Percentiles rank a stretch among this genome's conserved stretches.
Evolutionary conservation across 2,888 invertebrate genomes (phyloP).

Genomic region (Microdon myrmicae): DNA sequence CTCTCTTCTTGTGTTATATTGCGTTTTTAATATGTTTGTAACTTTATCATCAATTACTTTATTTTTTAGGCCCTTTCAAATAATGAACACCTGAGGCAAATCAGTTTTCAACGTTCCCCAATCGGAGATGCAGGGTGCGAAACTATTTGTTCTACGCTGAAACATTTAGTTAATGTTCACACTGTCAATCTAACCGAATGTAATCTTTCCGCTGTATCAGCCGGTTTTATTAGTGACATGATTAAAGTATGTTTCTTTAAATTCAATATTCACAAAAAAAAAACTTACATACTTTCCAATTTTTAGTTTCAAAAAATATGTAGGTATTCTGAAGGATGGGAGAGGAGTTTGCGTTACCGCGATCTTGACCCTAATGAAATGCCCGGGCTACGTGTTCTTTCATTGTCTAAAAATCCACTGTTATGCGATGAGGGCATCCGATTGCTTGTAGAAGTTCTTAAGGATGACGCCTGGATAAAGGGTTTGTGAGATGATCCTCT

Average conservation of each 20-base stretch:
- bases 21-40: no score
- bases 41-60: not conserved
- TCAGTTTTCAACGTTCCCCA: constrained; percentile 75
- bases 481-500: constrained; percentile 60
- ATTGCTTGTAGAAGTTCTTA: constrained; percentile 74
- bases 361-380: constrained; percentile 78
- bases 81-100: constrained; percentile 72
- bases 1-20: no score
- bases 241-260: constrained; percentile 68
- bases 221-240: constrained; percentile 74
- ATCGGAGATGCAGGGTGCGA: constrained; percentile 80
- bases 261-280: not conserved
- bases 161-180: constrained; percentile 74
- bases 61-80: constrained; percentile 69
- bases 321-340: constrained; percentile 84
- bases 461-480: constrained; percentile 85
- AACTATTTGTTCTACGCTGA: constrained; percentile 75
- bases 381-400: constrained; percentile 77
- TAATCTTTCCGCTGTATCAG: constrained; percentile 73
- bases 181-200: constrained; percentile 77
- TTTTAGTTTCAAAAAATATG: constrained; percentile 74
- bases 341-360: constrained; percentile 80
- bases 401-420: constrained; percentile 76
- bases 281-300: not conserved
- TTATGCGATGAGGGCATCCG: constrained; percentile 74